Conservation (phyloP, 2,888 invertebrate genomes). For the Limulus polyphemus region DNA sequence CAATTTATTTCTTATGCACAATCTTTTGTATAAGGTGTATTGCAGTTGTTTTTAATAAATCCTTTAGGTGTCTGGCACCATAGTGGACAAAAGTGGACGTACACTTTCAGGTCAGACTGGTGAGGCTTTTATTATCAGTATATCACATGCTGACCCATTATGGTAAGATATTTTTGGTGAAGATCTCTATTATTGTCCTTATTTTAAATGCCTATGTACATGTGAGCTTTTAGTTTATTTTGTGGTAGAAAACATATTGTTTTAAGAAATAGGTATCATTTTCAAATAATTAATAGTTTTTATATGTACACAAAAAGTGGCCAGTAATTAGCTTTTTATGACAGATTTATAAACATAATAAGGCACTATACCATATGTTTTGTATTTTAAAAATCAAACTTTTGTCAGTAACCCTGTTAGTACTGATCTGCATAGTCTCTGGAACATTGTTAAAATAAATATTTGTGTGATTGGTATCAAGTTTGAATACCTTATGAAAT, state of each 20-base stretch:
- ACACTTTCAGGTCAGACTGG: constrained; percentile 48
- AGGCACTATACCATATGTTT: neutral
- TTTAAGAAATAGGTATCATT: neutral
- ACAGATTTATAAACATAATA: neutral
- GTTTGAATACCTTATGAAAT: no score
- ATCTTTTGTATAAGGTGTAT: no score
- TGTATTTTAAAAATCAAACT: neutral
- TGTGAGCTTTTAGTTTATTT: neutral
- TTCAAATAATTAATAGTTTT: neutral
- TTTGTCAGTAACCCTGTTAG: no score
- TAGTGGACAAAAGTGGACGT: constrained; percentile 48
- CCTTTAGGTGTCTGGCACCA: constrained; percentile 44
- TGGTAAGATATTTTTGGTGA: constrained; percentile 34
- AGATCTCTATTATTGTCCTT: neutral
- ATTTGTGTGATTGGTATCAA: no score
- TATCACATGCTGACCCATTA: constrained; percentile 41
- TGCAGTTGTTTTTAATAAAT: constrained; percentile 2
- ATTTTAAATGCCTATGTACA: neutral
- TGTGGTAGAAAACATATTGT: neutral
- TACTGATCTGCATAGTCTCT: no score
- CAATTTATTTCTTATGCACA: no score
- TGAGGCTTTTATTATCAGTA: constrained; percentile 46
- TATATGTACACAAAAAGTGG: neutral
- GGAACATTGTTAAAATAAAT: no score
- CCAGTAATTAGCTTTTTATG: neutral